Conservation (phyloP, 2,888 invertebrate species). For the Dolichomitus sp. region DNA sequence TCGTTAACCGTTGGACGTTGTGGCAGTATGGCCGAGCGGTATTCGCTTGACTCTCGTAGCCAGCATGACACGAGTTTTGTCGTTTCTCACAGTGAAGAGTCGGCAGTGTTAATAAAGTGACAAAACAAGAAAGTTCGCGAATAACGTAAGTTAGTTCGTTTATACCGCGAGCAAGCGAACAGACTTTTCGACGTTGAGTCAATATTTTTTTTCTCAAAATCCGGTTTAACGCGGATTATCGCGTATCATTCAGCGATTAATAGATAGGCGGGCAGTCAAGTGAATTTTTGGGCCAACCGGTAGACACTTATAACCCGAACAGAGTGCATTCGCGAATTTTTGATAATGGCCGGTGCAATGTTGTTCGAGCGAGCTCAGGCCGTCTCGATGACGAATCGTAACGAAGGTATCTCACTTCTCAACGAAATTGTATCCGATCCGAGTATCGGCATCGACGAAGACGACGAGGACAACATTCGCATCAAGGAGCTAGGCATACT, state of each 20-base stretch:
- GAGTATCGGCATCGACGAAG: conserved; percentile 91
- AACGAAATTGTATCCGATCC: conserved; percentile 93
- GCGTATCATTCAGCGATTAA: neutral
- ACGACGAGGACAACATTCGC: conserved; percentile 96
- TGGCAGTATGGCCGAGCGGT: conserved; percentile 5
- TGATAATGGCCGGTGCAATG: conserved; percentile 95
- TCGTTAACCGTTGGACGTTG: too few relatives aligned
- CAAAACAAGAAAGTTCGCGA: conserved; percentile 11
- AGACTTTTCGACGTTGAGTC: conserved; percentile 8
- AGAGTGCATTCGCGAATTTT: neutral
- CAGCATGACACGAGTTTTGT: conserved; percentile 82
- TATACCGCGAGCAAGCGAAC: neutral
- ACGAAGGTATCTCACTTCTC: conserved; percentile 91
- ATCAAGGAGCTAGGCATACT: conserved; percentile 97
- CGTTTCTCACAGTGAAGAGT: conserved; percentile 54
- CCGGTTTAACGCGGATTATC: neutral
- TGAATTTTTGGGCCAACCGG: conserved; percentile 46
- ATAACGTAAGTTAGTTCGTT: conserved; percentile 9
- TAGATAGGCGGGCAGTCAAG: conserved; percentile 4
- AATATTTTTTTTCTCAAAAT: neutral
- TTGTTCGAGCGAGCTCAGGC: conserved; percentile 95
- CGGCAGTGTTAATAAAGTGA: neutral
- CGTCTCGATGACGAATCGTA: conserved; percentile 91
- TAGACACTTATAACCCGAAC: conserved; percentile 12
- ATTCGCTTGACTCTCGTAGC: conserved; percentile 77